phyloP scores from a whole-genome alignment of 2,797 vertebrate genomes.

The Anas georgica region DNA sequence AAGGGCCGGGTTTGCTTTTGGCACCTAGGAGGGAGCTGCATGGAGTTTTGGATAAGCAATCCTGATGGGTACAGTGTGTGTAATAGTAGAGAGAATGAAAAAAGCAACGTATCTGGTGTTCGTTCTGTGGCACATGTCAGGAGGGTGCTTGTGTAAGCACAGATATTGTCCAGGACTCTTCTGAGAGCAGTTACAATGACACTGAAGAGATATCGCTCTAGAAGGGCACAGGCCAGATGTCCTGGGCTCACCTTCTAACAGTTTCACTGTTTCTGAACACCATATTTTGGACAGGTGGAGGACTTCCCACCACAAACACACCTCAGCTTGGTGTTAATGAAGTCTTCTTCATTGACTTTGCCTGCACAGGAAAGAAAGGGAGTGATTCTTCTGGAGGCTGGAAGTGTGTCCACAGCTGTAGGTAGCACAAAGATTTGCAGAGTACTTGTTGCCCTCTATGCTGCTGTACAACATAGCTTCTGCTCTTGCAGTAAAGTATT shows the following conservation, averaged over 20 bases:
- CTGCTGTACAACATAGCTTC: background rate
- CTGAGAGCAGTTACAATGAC: background rate
- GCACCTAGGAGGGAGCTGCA: background rate
- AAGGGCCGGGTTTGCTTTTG: background rate
- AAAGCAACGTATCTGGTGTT: background rate
- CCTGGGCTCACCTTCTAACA: background rate
- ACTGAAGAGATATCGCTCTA: background rate
- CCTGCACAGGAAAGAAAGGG: background rate
- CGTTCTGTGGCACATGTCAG: background rate
- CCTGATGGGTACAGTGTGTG: background rate
- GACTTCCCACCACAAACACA: background rate
- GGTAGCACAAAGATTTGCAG: background rate
- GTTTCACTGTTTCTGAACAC: background rate
- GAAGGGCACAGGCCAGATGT: background rate
- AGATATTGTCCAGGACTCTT: background rate
- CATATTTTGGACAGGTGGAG: background rate
- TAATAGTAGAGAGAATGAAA: background rate
- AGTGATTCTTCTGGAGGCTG: background rate
- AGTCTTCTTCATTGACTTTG: background rate
- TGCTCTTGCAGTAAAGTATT: background rate
- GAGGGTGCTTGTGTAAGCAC: background rate
- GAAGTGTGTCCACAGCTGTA: background rate
- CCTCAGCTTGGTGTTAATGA: background rate
- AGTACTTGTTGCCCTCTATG: background rate
- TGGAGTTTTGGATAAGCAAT: background rate